Percentiles rank a stretch among this genome's conserved stretches.
Evolutionary conservation across 2,797 vertebrate species (phyloP).

Genomic region (Hemibagrus guttatus): DNA sequence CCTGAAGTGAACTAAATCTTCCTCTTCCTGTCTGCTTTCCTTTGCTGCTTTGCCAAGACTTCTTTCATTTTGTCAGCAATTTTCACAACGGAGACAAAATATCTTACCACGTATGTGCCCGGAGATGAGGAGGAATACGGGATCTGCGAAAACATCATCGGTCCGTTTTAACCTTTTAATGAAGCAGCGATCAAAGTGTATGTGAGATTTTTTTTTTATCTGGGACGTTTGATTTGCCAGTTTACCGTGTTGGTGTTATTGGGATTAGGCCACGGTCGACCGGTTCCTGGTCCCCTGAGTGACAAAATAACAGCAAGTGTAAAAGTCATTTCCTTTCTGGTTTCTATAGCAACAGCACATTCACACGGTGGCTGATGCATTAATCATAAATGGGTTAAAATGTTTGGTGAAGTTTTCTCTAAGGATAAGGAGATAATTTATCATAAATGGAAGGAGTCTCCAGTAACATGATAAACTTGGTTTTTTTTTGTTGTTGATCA

Average conservation of each 20-base stretch:
- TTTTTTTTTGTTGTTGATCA: neutral
- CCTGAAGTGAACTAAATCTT: slow-evolving; percentile 7
- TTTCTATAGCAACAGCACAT: neutral
- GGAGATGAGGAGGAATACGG: slow-evolving; percentile 97
- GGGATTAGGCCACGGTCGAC: slow-evolving; percentile 96
- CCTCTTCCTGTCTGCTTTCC: slow-evolving; percentile 19
- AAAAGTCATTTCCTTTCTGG: neutral
- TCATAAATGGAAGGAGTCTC: neutral
- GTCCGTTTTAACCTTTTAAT: slow-evolving; percentile 17
- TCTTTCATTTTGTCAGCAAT: slow-evolving; percentile 1
- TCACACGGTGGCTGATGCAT: neutral
- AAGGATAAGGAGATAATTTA: neutral
- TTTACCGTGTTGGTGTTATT: slow-evolving; percentile 98
- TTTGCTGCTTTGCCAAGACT: slow-evolving; percentile 21
- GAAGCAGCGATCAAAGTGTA: neutral
- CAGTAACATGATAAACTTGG: neutral
- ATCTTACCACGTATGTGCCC: slow-evolving; percentile 95
- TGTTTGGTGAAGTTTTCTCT: neutral
- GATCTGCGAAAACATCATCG: slow-evolving; percentile 75
- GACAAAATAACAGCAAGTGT: slow-evolving; percentile 1
- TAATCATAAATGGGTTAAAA: neutral
- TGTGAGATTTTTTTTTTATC: neutral
- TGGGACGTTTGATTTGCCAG: no score
- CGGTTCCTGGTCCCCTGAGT: slow-evolving; percentile 90
- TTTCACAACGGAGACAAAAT: neutral